Evolutionary conservation across 1,140 invertebrate species (phyloP).

Genomic region (Trichonephila clavata): DNA sequence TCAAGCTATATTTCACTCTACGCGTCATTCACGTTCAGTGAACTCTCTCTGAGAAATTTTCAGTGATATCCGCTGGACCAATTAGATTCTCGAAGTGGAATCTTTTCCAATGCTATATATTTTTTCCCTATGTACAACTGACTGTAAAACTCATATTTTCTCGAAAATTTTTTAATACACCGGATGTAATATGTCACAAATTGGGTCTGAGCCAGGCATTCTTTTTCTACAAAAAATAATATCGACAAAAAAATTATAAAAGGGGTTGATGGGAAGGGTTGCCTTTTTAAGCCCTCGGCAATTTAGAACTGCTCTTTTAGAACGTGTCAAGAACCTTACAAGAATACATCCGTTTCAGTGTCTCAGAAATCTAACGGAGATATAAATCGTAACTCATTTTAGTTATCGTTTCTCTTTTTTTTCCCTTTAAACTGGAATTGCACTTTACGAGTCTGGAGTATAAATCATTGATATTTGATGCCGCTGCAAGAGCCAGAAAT

Average conservation of each 20-base stretch:
- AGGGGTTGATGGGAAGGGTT: background rate
- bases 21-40: background rate
- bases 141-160: conserved; percentile 27
- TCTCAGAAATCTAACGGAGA: conserved; percentile 1
- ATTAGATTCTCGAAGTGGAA: background rate
- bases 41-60: background rate
- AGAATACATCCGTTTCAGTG: background rate
- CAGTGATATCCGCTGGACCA: background rate
- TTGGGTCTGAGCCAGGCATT: conserved; percentile 4
- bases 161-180: conserved; percentile 2
- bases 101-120: background rate
- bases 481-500: background rate
- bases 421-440: background rate
- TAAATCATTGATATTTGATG: conserved; percentile 18
- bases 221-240: background rate
- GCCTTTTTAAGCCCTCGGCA: background rate
- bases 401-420: background rate
- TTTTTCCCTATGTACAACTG: background rate
- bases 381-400: conserved; percentile 27
- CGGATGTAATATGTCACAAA: conserved; percentile 26
- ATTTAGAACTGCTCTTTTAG: background rate
- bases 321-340: background rate
- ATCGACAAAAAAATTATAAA: background rate
- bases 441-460: background rate
- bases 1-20: no score